A percentile compares a stretch with the other conserved stretches of the same genome.
phyloP scores from a whole-genome alignment of 2,113 vertebrate species.

The Eubucco bourcierii region DNA sequence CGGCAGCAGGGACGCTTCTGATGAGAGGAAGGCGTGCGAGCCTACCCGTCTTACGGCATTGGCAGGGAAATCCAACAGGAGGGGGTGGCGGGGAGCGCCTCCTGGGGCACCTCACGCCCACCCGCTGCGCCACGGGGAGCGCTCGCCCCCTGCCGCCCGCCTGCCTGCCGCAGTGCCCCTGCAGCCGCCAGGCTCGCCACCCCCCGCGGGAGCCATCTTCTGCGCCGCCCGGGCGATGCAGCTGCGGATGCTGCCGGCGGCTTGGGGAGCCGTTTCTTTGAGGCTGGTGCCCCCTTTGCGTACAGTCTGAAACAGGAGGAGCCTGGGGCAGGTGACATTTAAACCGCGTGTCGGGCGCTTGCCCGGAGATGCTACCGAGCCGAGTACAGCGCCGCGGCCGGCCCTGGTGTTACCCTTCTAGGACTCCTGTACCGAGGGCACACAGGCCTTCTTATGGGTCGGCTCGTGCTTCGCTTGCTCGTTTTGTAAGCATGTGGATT shows the following conservation, averaged over 20 bases:
- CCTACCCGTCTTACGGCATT: not conserved
- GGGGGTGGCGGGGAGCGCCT: not conserved
- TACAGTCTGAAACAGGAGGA: not conserved
- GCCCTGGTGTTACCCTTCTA: not conserved
- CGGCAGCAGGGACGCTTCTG: not conserved
- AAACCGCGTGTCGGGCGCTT: not conserved
- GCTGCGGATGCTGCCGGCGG: not conserved
- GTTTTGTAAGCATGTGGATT: rapidly evolving
- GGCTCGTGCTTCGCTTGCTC: not conserved
- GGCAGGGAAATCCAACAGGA: not conserved
- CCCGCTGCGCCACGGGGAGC: not conserved
- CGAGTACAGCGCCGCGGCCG: not conserved
- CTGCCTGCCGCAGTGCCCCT: not conserved
- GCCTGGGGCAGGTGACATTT: not conserved
- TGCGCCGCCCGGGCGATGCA: not conserved
- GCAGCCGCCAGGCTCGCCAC: not conserved
- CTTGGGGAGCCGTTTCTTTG: not conserved
- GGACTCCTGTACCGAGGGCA: not conserved
- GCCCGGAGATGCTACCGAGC: no score
- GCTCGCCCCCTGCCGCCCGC: not conserved
- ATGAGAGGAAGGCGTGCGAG: rapidly evolving
- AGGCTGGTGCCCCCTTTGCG: not conserved
- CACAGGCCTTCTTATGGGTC: rapidly evolving
- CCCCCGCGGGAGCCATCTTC: not conserved
- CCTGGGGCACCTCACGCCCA: not conserved